Percentiles rank a stretch among this genome's conserved stretches.
Evolutionary conservation across 2,888 invertebrate species (phyloP).

Genomic region (Anoplius nigerrimus): DNA sequence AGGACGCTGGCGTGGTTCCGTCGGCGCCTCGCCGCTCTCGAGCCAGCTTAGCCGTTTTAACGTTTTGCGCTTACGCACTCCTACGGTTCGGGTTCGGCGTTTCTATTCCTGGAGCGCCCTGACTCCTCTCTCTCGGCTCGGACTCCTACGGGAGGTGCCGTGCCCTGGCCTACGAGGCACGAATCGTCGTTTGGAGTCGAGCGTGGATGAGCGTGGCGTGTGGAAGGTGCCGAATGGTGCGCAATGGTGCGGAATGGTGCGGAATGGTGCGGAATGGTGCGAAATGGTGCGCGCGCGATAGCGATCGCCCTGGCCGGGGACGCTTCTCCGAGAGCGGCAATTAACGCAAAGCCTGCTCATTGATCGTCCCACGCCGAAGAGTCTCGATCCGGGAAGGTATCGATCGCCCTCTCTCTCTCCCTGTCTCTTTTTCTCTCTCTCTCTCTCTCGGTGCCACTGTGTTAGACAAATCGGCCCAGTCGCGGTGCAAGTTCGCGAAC

Average conservation of each 20-base stretch:
- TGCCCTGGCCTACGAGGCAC: conserved; percentile 37
- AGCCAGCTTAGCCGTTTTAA: conserved; percentile 25
- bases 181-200: conserved; percentile 47
- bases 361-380: background rate
- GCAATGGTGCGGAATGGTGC: no score
- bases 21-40: background rate
- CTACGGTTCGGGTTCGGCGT: conserved; percentile 59
- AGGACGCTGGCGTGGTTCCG: no score
- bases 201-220: conserved; percentile 63
- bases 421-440: background rate
- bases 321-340: no score
- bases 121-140: conserved; percentile 61
- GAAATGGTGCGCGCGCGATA: conserved; percentile 9
- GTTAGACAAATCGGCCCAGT: no score
- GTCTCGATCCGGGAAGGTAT: no score
- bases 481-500: background rate
- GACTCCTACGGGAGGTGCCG: conserved; percentile 66
- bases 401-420: background rate
- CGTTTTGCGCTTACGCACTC: conserved; percentile 41
- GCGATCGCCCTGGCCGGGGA: background rate
- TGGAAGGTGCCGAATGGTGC: conserved; percentile 19
- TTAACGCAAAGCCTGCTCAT: background rate
- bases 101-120: conserved; percentile 74
- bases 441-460: background rate
- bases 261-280: conserved; percentile 40